These are phyloP conservation scores for Hermatobates lingyangjiaoensis DNA, from an alignment of 1,140 invertebrate species.

Conservation along the genomic window DNA sequence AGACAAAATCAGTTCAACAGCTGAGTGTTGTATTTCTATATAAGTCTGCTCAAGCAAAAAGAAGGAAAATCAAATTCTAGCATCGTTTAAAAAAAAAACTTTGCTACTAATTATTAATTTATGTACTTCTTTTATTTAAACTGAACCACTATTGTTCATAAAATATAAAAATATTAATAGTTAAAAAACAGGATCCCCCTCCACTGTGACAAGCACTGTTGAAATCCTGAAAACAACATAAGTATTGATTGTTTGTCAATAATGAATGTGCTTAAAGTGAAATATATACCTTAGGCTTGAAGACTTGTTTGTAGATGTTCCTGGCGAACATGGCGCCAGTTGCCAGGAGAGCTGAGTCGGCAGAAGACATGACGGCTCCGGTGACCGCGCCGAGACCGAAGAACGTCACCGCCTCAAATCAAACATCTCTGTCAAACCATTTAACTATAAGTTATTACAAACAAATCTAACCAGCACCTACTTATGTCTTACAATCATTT, in stretches of 20 bases:
- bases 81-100: neutral
- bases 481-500: too few relatives aligned
- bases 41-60: too few relatives aligned
- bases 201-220: neutral
- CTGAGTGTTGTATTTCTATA: too few relatives aligned
- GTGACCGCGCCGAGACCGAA: slow-evolving; percentile 59
- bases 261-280: neutral
- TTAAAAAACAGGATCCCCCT: neutral
- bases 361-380: slow-evolving; percentile 65
- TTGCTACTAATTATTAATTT: neutral
- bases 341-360: slow-evolving; percentile 55
- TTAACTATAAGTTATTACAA: too few relatives aligned
- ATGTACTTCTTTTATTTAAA: neutral
- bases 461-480: too few relatives aligned
- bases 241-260: neutral
- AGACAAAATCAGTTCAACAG: too few relatives aligned
- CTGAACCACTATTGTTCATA: neutral
- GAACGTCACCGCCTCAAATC: slow-evolving; percentile 32
- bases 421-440: neutral
- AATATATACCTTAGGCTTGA: slow-evolving; percentile 40
- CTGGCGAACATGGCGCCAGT: slow-evolving; percentile 65
- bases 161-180: neutral
- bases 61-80: too few relatives aligned
- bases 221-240: neutral
- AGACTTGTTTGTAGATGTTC: slow-evolving; percentile 55